Conservation (phyloP, 2,888 invertebrate species). For the Autographa pulchrina region DNA sequence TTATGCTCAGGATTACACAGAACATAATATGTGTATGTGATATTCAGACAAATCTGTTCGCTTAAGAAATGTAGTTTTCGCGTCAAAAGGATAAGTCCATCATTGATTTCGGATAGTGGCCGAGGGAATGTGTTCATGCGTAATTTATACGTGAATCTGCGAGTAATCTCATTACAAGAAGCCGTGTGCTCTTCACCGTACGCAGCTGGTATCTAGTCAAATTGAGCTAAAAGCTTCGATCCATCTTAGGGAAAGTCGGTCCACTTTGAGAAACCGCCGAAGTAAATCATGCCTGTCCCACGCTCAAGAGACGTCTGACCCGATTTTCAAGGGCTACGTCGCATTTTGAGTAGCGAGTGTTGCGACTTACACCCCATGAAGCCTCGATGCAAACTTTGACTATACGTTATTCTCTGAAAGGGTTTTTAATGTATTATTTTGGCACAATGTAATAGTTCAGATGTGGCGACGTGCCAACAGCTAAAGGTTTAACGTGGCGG, state of each 20-base stretch:
- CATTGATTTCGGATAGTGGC: conserved; percentile 66
- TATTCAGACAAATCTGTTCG: conserved; percentile 15
- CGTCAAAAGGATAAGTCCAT: conserved; percentile 23
- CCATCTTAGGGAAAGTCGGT: conserved; percentile 83
- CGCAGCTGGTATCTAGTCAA: conserved; percentile 77
- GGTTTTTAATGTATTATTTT: conserved; percentile 87
- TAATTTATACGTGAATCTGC: conserved; percentile 75
- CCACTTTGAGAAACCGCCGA: conserved; percentile 81
- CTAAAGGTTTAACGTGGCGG: conserved; percentile 84
- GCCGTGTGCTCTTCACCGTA: conserved; percentile 73
- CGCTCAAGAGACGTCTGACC: conserved; percentile 76
- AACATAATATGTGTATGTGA: conserved; percentile 44
- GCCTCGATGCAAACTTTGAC: conserved; percentile 74
- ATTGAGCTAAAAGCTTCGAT: conserved; percentile 86
- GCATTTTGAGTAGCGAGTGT: conserved; percentile 64
- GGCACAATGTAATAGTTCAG: conserved; percentile 79
- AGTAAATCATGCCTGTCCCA: conserved; percentile 78
- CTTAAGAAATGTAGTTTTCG: conserved; percentile 32
- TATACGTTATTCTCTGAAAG: conserved; percentile 79
- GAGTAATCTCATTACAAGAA: conserved; percentile 74
- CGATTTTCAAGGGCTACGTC: conserved; percentile 76
- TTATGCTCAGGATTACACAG: conserved; percentile 45
- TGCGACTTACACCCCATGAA: conserved; percentile 66
- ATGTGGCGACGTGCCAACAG: conserved; percentile 81
- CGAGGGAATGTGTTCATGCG: conserved; percentile 68